Conservation (phyloP, 2,113 vertebrate species). For the Symphodus melops region DNA sequence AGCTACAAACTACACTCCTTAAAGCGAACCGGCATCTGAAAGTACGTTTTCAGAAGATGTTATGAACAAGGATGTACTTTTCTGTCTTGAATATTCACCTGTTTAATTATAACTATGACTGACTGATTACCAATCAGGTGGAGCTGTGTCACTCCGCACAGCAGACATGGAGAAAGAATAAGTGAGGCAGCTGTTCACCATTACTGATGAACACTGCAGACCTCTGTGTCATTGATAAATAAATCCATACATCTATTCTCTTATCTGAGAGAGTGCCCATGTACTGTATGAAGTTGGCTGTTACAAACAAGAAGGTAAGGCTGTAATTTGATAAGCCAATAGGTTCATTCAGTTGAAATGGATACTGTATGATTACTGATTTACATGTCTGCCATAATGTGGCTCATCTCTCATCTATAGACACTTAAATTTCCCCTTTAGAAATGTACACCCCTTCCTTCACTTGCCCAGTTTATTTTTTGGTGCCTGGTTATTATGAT, state of each 20-base stretch:
- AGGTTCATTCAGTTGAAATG: conserved; percentile 22
- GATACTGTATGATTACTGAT: conserved; percentile 42
- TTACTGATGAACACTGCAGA: conserved; percentile 3
- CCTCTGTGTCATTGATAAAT: neutral
- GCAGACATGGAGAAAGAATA: conserved; percentile 1
- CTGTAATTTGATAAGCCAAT: conserved; percentile 12
- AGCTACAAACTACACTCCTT: neutral
- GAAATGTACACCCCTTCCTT: neutral
- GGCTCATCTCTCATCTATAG: neutral
- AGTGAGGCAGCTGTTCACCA: conserved; percentile 22
- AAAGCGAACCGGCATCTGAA: too few relatives aligned
- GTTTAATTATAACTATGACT: too few relatives aligned
- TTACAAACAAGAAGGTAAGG: neutral
- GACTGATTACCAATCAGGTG: conserved; percentile 38
- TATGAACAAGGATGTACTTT: too few relatives aligned
- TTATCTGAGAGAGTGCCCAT: neutral
- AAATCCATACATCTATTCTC: conserved; percentile 8
- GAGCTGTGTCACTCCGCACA: neutral
- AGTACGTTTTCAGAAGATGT: too few relatives aligned
- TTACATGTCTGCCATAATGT: conserved; percentile 8
- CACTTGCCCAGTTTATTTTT: conserved; percentile 1
- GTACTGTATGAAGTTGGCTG: neutral
- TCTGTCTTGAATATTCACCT: too few relatives aligned
- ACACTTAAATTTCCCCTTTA: neutral
- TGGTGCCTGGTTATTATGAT: neutral